Percentiles rank a stretch among this genome's conserved stretches.
These are phyloP conservation scores for Melanophora roralis DNA, from an alignment of 2,888 invertebrate species.

Conservation along the genomic window DNA sequence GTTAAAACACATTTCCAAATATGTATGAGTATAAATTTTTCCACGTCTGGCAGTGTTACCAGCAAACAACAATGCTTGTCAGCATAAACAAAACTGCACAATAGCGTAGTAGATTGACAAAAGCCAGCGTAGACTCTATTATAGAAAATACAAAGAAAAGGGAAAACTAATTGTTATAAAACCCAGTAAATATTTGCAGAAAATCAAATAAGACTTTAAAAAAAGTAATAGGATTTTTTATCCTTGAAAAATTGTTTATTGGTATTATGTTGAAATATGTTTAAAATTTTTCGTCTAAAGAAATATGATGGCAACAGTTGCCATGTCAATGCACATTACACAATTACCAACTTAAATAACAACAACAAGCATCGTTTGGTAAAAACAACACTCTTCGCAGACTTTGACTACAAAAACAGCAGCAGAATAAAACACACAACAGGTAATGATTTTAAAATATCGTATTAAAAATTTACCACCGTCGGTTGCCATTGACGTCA, in stretches of 20 bases:
- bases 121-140: slow-evolving; percentile 45
- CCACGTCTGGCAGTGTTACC: slow-evolving; percentile 43
- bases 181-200: slow-evolving; percentile 19
- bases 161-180: not conserved
- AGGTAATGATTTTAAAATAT: not conserved
- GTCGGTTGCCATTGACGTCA: slow-evolving; percentile 55
- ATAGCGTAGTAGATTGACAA: slow-evolving; percentile 45
- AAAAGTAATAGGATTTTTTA: too few species aligned
- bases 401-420: not conserved
- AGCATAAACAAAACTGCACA: slow-evolving; percentile 16
- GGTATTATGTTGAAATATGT: slow-evolving; percentile 26
- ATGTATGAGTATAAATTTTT: slow-evolving; percentile 37
- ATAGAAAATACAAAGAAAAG: not conserved
- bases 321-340: slow-evolving; percentile 48
- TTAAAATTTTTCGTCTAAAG: not conserved
- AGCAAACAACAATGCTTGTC: slow-evolving; percentile 8
- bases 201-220: not conserved
- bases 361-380: slow-evolving; percentile 24
- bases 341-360: slow-evolving; percentile 55
- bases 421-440: not conserved
- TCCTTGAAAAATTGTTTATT: slow-evolving; percentile 13
- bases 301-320: slow-evolving; percentile 54
- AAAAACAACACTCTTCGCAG: not conserved
- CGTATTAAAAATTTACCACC: slow-evolving; percentile 43
- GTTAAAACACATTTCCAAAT: too few species aligned